phyloP scores from a whole-genome alignment of 2,888 invertebrate species.

The Polietes domitor region DNA sequence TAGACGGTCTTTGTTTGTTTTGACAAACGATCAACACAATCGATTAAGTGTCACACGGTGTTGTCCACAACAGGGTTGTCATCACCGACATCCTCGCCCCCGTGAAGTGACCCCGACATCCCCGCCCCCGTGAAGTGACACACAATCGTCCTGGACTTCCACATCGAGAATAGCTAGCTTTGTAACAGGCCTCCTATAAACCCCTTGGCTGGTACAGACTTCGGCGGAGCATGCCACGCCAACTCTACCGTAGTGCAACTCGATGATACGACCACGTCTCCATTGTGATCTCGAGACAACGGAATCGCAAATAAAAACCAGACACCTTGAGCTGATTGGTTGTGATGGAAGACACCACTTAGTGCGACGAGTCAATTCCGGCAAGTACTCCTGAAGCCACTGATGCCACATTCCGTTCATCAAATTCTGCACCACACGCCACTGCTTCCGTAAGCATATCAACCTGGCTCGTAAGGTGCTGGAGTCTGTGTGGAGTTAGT shows the following conservation, averaged over 20 bases:
- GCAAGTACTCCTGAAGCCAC: constrained; percentile 31
- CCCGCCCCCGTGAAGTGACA: too few species aligned
- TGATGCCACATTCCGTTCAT: constrained; percentile 20
- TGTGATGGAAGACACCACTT: constrained; percentile 29
- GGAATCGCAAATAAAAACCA: not conserved
- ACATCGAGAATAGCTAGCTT: too few species aligned
- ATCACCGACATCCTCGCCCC: too few species aligned
- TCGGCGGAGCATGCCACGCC: constrained; percentile 21
- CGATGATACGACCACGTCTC: not conserved
- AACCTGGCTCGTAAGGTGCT: not conserved
- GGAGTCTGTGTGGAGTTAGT: constrained; percentile 15
- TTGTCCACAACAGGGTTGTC: too few species aligned
- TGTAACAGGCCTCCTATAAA: too few species aligned
- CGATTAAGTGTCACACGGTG: too few species aligned
- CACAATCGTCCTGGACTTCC: too few species aligned
- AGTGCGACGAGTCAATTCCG: constrained; percentile 4
- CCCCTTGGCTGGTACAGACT: not conserved
- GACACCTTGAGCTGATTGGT: not conserved
- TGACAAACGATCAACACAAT: too few species aligned
- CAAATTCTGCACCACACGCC: not conserved
- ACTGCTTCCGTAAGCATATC: constrained; percentile 9
- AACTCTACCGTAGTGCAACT: not conserved
- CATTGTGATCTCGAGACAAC: not conserved
- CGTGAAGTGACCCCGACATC: too few species aligned
- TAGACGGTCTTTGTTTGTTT: too few species aligned